Evolutionary conservation across 1,140 invertebrate species (phyloP).

Genomic region (Papilio polyxenes): DNA sequence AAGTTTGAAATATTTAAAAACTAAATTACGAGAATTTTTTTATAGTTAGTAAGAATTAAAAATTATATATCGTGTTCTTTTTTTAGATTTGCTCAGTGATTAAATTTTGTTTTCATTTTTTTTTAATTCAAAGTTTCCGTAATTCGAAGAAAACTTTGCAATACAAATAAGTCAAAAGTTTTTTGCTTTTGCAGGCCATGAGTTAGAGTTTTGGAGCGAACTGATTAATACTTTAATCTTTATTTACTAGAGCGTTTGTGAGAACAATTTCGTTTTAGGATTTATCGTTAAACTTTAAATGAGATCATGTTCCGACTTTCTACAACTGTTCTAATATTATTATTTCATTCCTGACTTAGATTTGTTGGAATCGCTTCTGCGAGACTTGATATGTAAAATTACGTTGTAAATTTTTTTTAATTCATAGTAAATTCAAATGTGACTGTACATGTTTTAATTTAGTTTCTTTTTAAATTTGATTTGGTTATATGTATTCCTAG

Average conservation of each 20-base stretch:
- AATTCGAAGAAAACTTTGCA: conserved; percentile 55
- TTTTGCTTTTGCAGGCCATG: conserved; percentile 54
- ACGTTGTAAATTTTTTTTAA: not conserved
- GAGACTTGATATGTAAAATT: not conserved
- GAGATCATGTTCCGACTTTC: conserved; percentile 49
- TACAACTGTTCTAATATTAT: conserved; percentile 32
- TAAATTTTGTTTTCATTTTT: conserved; percentile 40
- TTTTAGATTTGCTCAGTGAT: not conserved
- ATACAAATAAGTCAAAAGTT: conserved; percentile 74
- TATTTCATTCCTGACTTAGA: conserved; percentile 28
- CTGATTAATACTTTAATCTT: conserved; percentile 78
- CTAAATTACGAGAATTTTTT: too few relatives aligned
- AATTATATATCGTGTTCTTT: not conserved
- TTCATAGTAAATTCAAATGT: not conserved
- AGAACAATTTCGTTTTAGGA: conserved; percentile 67
- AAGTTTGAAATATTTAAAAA: too few relatives aligned
- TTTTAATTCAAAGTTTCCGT: conserved; percentile 45
- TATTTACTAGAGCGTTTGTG: conserved; percentile 74
- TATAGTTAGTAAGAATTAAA: too few relatives aligned
- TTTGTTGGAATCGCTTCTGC: not conserved
- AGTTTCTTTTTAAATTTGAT: too few relatives aligned
- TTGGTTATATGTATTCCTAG: not conserved
- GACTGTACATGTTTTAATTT: too few relatives aligned
- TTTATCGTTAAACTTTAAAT: conserved; percentile 74
- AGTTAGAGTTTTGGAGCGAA: conserved; percentile 56